phyloP scores from a whole-genome alignment of 2,888 invertebrate genomes.

The Flexamia atlantica region DNA sequence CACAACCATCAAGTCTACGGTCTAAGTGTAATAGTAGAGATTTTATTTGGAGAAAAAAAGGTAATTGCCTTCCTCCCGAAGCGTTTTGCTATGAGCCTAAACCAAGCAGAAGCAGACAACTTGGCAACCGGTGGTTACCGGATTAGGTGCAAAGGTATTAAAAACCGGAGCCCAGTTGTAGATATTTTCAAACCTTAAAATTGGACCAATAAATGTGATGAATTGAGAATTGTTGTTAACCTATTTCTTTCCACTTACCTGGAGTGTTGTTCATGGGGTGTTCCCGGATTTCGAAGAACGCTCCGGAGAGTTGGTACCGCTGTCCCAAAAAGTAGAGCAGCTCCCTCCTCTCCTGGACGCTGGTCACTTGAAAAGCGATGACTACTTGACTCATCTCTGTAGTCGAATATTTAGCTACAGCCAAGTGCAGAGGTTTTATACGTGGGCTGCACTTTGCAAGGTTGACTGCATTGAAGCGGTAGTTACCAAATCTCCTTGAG shows the following conservation, averaged over 20 bases:
- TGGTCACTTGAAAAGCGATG: too few species aligned
- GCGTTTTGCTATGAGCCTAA: background rate
- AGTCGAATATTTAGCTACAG: too few species aligned
- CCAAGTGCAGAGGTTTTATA: too few species aligned
- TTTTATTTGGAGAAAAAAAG: background rate
- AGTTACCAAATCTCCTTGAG: too few species aligned
- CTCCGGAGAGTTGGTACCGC: background rate
- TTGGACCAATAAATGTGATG: too few species aligned
- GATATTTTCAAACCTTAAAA: background rate
- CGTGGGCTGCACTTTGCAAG: too few species aligned
- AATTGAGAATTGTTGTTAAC: too few species aligned
- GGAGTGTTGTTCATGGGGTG: background rate
- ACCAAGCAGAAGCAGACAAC: background rate
- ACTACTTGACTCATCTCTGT: too few species aligned
- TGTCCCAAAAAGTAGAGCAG: too few species aligned
- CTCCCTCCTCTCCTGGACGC: too few species aligned
- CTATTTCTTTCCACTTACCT: background rate
- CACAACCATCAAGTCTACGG: background rate
- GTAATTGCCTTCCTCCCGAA: background rate
- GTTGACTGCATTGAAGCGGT: too few species aligned
- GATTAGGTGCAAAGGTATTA: background rate
- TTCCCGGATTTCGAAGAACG: background rate
- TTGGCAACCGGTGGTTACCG: background rate
- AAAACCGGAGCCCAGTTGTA: background rate
- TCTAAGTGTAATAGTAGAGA: background rate